A percentile compares a stretch with the other conserved stretches of the same genome.
Evolutionary conservation across 2,113 vertebrate species (phyloP).

Genomic region (Petrocephalus microphthalmus): DNA sequence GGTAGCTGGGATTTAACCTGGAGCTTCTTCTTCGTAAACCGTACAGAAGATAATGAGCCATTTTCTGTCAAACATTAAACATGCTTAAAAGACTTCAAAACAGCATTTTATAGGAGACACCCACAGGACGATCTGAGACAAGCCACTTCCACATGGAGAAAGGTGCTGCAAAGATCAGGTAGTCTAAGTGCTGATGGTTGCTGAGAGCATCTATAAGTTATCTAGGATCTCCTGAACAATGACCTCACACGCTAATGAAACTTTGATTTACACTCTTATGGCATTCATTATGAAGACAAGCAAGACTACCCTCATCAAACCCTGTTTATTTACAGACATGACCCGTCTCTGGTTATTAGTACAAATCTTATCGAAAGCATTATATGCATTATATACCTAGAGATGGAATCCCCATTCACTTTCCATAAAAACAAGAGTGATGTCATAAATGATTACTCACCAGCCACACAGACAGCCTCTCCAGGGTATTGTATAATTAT

Average conservation of each 20-base stretch:
- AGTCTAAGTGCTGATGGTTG: neutral
- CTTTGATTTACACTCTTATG: neutral
- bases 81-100: neutral
- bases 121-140: neutral
- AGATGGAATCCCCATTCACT: neutral
- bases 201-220: neutral
- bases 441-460: neutral
- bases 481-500: neutral
- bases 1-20: neutral
- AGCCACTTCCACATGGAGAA: neutral
- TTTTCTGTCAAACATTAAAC: neutral
- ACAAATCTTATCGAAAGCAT: neutral
- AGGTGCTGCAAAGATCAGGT: neutral
- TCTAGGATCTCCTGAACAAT: neutral
- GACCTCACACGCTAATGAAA: neutral
- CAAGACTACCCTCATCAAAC: neutral
- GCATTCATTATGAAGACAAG: neutral
- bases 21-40: neutral
- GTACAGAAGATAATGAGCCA: neutral
- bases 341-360: neutral
- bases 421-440: neutral
- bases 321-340: conserved; percentile 1
- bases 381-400: neutral
- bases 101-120: neutral
- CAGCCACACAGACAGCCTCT: neutral